Conservation (phyloP, 2,888 invertebrate genomes). For the Teleogryllus oceanicus region DNA sequence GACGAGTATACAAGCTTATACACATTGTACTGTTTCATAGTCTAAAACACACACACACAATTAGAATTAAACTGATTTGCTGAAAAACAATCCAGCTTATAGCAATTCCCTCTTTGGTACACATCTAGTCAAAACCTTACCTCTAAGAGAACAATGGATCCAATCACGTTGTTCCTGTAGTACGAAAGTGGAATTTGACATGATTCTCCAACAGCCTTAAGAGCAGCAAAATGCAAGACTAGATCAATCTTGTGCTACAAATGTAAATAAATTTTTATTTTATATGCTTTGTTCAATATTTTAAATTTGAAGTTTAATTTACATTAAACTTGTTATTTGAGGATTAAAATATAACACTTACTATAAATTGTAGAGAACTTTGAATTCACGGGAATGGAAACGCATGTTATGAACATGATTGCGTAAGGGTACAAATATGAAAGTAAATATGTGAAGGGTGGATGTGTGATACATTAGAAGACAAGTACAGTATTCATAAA, state of each 20-base stretch:
- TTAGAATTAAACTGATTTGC: too few relatives aligned
- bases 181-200: conserved; percentile 87
- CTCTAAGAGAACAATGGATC: conserved; percentile 87
- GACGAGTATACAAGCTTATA: conserved; percentile 81
- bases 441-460: too few relatives aligned
- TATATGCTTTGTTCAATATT: too few relatives aligned
- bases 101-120: not conserved
- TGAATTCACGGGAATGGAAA: too few relatives aligned
- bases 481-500: too few relatives aligned
- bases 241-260: conserved; percentile 80
- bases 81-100: conserved; percentile 12
- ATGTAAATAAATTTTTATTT: not conserved
- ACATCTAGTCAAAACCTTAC: conserved; percentile 51
- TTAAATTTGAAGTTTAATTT: too few relatives aligned
- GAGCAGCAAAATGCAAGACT: conserved; percentile 93
- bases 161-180: conserved; percentile 91
- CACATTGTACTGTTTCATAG: conserved; percentile 71
- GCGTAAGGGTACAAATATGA: too few relatives aligned
- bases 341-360: too few relatives aligned
- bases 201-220: conserved; percentile 96
- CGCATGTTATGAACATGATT: too few relatives aligned
- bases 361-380: too few relatives aligned
- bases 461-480: too few relatives aligned
- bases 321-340: too few relatives aligned
- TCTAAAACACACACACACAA: conserved; percentile 50